Base-by-base conservation (phyloP, 2,888 invertebrate genomes). In the Belgica antarctica region DNA sequence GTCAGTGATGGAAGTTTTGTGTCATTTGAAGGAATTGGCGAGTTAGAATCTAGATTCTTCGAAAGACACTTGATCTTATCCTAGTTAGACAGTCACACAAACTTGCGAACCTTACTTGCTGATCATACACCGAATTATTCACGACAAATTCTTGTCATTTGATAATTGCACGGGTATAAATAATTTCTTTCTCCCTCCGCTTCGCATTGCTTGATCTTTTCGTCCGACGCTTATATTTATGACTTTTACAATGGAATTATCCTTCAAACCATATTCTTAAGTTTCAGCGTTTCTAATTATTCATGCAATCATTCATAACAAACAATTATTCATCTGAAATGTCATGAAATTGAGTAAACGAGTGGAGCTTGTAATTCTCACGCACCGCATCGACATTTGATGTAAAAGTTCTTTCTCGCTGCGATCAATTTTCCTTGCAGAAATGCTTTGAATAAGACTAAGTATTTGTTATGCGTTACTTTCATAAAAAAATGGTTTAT, bases 151-250 rank as follows among this genome's bases (percentile, higher is more conserved):
- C 41, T 41, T 15, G 17, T 52, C 17, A 52, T 52, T 52, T 52
- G 52, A 15, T 52, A 52, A 52, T 52, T 52, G 52, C 52, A 15
- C 24, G 22, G 52, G 22, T 24, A 52, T 52, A 52, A 52, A 52
- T 22, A 52, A 52, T 41, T 41, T 15, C 41, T 41, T 41, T 41
- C 41, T 41, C 10, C 10, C 41, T 5, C 41, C 61, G 7, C 62
- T 62, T 28, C 34, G 34, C 28, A 41, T 15, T 5, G 41, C 41
- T 41, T 41, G 41, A 41, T 41, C 41, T 5, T 41, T 41, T 41
- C 41, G 12, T 2, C n/a, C 41, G 41, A 41, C 41, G 41, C 41
- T 41, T 41, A 41, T n/a, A n/a, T 41, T 41, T 41, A 41, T 41
- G 12, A 15, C 41, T 41, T 41, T 41, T 41, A 41, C 41, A 41